phyloP scores from a whole-genome alignment of 2,888 invertebrate species.

The Syritta pipiens region DNA sequence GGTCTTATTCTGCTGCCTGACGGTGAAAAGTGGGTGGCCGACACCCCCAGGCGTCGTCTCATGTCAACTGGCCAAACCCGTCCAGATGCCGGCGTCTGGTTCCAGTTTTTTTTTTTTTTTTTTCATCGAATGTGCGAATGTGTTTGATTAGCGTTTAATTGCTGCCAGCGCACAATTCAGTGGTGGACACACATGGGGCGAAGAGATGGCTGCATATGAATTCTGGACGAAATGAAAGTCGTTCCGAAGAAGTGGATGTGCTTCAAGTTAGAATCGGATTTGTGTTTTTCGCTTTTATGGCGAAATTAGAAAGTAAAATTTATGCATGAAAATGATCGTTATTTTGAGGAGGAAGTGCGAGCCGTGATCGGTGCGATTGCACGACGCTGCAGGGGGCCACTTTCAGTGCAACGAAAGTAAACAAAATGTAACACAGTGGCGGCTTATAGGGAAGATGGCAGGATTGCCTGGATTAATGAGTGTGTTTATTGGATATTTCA shows the following conservation, averaged over 20 bases:
- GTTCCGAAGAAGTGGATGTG: constrained; percentile 10
- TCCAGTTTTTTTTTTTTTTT: background rate
- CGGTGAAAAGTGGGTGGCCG: constrained; percentile 72
- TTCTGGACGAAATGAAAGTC: constrained; percentile 39
- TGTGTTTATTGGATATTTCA: too few species aligned
- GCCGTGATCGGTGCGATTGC: background rate
- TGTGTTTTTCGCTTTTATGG: constrained; percentile 64
- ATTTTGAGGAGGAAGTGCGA: background rate
- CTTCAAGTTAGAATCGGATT: constrained; percentile 25
- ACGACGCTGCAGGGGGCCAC: constrained; percentile 20
- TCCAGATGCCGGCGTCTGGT: background rate
- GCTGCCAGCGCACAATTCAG: background rate
- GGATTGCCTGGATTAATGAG: too few species aligned
- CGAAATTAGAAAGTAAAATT: constrained; percentile 73
- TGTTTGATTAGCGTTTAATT: constrained; percentile 23
- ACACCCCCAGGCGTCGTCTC: constrained; percentile 71
- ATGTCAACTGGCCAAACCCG: background rate
- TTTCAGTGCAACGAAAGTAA: constrained; percentile 40
- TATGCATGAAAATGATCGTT: constrained; percentile 13
- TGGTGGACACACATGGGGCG: background rate
- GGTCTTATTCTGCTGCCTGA: background rate
- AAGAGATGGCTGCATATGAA: background rate
- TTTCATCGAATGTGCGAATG: background rate
- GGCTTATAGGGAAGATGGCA: too few species aligned
- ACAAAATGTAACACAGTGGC: constrained; percentile 22